These are phyloP conservation scores for Aporrectodea caliginosa DNA, from an alignment of 1,140 invertebrate genomes.

Conservation along the genomic window DNA sequence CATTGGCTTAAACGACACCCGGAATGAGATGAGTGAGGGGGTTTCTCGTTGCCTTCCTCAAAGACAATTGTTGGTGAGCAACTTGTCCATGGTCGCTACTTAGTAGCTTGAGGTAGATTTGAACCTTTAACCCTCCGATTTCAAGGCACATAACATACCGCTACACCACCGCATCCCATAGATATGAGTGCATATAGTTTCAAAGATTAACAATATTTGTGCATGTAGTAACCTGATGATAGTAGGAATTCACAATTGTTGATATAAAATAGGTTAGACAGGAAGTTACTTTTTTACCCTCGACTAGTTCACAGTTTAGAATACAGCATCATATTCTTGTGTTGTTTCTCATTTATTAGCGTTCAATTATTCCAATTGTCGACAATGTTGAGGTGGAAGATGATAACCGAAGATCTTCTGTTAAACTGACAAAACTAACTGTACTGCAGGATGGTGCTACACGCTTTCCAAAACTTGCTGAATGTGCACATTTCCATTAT, in stretches of 20 bases:
- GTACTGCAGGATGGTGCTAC: constrained; percentile 38
- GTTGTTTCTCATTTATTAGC: not conserved
- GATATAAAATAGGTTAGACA: not conserved
- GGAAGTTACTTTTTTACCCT: not conserved
- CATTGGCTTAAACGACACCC: not conserved
- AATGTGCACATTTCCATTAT: constrained; percentile 98
- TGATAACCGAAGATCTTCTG: not conserved
- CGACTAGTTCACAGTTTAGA: not conserved
- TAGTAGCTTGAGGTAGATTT: not conserved
- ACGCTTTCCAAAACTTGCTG: constrained; percentile 84
- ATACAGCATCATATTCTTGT: not conserved
- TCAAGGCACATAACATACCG: not conserved
- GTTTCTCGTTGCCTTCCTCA: not conserved
- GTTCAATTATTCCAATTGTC: not conserved
- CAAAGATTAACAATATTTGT: not conserved
- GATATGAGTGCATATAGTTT: not conserved
- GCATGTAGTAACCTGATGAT: not conserved
- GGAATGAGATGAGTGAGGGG: not conserved
- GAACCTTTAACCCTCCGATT: not conserved
- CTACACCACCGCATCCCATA: not conserved
- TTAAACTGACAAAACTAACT: not conserved
- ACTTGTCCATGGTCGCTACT: not conserved
- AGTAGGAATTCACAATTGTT: not conserved
- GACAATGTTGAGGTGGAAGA: not conserved
- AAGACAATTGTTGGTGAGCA: not conserved